Evolutionary conservation across 2,113 vertebrate genomes (phyloP), one percentile per base, ranked within the genome.

Genomic region (Illadopsis cleaveri): DNA sequence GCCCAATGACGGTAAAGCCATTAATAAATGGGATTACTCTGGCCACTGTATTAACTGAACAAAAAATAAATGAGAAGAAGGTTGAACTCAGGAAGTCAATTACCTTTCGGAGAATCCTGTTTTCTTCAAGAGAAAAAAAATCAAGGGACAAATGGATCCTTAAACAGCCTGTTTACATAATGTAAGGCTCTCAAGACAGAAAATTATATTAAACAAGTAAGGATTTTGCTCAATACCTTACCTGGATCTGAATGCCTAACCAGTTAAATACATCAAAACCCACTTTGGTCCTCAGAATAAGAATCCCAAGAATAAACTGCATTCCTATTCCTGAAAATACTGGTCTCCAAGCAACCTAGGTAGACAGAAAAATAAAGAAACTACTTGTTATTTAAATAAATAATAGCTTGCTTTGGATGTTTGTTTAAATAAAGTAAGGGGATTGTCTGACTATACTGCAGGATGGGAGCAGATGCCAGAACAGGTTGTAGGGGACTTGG

Each of bases 251-350:
- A 69, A 93, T 95, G 50, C 99, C 99, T 80, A 99, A 50, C 98
- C 98, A 98, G 17, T 97, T 95, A 56, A 99, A 97, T 25, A 95
- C 89, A 51, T 79, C 77, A 85, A 98, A 98, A n/a, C 98, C 99
- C 73, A 95, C 89, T 42, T 96, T 87, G 8, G 98, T 99, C 86
- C 98, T 98, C 82, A 99, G 93, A 79, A 98, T 98, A 71, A 99
- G 56, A 84, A 99, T 62, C 22, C 98, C 99, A 86, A 99, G 97
- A 80, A 98, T n/a, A 97, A 99, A 99, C 93, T 99, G 98, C 33
- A 99, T 82, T 65, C 94, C 98, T 60, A 98, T 90, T 62, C 99
- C 99, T 96, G 98, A 98, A 56, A 99, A 84, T 64, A 99, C 96
- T 70, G 98, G 98, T 88, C 97, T 98, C 98, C 98, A 99, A 69